Percentiles rank a stretch among this genome's conserved stretches.
Evolutionary conservation across 2,888 invertebrate species (phyloP).

Genomic region (Lasioglossum marginatum): DNA sequence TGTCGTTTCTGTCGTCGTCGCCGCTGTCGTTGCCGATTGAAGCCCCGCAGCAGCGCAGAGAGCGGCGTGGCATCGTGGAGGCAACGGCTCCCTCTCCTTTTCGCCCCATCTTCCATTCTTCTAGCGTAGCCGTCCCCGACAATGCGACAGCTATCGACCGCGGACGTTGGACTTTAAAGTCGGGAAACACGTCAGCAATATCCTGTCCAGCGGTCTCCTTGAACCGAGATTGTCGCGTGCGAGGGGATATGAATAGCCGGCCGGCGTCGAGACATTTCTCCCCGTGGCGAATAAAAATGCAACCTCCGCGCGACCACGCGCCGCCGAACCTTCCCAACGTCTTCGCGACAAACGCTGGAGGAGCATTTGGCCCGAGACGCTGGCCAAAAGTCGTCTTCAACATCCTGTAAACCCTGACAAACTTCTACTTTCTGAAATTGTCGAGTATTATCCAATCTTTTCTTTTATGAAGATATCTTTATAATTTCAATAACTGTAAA

Average conservation of each 20-base stretch:
- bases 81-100: not conserved
- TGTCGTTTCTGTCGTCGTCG: not conserved
- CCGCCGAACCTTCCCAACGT: not conserved
- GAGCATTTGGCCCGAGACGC: not conserved
- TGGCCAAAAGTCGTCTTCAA: not conserved
- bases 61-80: not conserved
- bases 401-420: not conserved
- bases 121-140: constrained; percentile 27
- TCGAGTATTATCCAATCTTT: too few species aligned
- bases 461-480: not conserved
- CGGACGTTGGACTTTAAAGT: constrained; percentile 54
- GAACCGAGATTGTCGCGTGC: constrained; percentile 44
- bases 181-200: constrained; percentile 57
- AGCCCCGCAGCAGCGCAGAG: constrained; percentile 28
- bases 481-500: too few species aligned
- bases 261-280: constrained; percentile 30
- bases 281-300: constrained; percentile 20
- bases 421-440: not conserved
- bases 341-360: not conserved
- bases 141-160: constrained; percentile 57
- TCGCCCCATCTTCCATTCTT: constrained; percentile 23
- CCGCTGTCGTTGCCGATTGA: constrained; percentile 33
- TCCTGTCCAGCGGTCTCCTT: constrained; percentile 50
- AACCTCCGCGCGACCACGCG: not conserved
- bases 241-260: constrained; percentile 29